These are phyloP conservation scores for Dryobates pubescens DNA, from an alignment of 2,797 vertebrate species.

Conservation along the genomic window DNA sequence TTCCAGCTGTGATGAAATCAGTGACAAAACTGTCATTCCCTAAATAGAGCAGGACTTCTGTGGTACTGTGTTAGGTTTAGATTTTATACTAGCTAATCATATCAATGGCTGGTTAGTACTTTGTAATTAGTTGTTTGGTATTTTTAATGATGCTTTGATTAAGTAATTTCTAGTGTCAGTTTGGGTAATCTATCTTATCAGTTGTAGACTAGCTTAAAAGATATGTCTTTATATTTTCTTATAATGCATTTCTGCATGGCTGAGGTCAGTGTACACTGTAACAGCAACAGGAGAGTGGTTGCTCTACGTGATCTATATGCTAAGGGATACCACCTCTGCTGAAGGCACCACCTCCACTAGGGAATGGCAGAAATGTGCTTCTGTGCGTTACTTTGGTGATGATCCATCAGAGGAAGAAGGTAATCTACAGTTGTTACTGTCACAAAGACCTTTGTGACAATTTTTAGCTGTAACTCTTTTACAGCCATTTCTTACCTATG, in stretches of 20 bases:
- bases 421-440: neutral
- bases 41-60: neutral
- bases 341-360: neutral
- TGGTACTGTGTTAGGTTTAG: neutral
- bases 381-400: neutral
- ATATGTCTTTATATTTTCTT: neutral
- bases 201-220: neutral
- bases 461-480: neutral
- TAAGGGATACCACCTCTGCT: neutral
- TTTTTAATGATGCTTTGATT: conserved; percentile 19
- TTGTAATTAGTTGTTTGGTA: neutral
- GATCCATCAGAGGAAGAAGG: neutral
- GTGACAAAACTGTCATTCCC: neutral
- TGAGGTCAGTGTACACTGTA: neutral
- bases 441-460: neutral
- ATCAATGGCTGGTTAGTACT: neutral
- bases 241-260: neutral
- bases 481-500: neutral
- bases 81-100: neutral
- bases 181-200: neutral
- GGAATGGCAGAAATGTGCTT: neutral
- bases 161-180: neutral
- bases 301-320: neutral
- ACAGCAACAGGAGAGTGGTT: fast-evolving
- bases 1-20: neutral